Base-by-base conservation (phyloP, 2,113 vertebrate genomes). In the Tachuris rubrigastra region DNA sequence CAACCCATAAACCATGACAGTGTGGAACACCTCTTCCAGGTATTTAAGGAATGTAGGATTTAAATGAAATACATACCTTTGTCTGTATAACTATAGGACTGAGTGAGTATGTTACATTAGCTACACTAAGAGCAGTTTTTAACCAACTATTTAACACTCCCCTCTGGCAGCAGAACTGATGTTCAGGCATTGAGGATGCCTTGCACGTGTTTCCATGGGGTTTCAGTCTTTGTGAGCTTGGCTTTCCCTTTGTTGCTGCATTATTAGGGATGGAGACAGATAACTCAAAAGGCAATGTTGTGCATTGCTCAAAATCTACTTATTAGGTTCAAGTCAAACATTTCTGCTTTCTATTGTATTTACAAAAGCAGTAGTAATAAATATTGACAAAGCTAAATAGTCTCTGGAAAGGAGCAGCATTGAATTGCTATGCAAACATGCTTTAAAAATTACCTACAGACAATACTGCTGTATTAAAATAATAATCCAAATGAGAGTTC, bases 291-390 rank as follows among this genome's bases (percentile, higher is more conserved):
- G 84, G 18, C 86, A 92, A 52, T 79, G 65, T 91, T 89, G 75
- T 91, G 73, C 72, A 15, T 85, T 89, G 62, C 72, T 90, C 90
- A 72, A 79, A 95, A 92, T 84, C 62, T 86, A 72, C 53, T 95
- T 94, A 89, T 95, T 96, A 94, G 17, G 69, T 94, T 95, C 63
- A 96, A 97, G 78, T 88, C 69, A 95, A 95, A 84, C 67, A 95
- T 92, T 85, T 91, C 88, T 89, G 25, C 78, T 94, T 94, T 94
- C 88, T 87, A n/a, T 87, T 42, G 0, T 96, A 90, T 96, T 96
- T 97, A 91, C 90, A 90, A 93, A 95, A 93, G 93, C 69, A 83
- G 60, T 91, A 91, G 81, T 87, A 92, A 96, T 97, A 96, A 96
- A 97, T 94, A 89, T 87, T 96, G 95, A 95, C 90, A 95, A 81